phyloP scores from a whole-genome alignment of 1,140 invertebrate species.

The Drosophila arawakana region DNA sequence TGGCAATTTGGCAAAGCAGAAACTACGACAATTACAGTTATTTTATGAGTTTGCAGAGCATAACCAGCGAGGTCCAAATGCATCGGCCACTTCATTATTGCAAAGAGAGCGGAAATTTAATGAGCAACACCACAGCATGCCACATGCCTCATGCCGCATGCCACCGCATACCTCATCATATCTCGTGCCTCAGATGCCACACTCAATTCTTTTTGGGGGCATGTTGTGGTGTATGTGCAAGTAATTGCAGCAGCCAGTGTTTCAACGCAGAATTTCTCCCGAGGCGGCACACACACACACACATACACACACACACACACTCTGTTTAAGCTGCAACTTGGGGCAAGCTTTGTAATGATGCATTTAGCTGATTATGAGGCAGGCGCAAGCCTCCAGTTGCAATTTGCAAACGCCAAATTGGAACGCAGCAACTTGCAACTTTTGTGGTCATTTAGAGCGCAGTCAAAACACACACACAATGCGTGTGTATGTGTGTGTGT shows the following conservation, averaged over 20 bases:
- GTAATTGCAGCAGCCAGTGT: slow-evolving; percentile 37
- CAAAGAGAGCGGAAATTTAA: slow-evolving; percentile 82
- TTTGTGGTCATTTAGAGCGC: slow-evolving; percentile 72
- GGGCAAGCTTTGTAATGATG: slow-evolving; percentile 63
- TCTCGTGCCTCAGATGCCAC: background rate
- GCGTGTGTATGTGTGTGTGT: background rate
- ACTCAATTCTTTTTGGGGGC: background rate
- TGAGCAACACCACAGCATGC: slow-evolving; percentile 59
- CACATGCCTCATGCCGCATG: background rate
- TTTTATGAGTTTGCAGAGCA: slow-evolving; percentile 81
- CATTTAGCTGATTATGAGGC: slow-evolving; percentile 77
- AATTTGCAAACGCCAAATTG: slow-evolving; percentile 60
- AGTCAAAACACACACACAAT: slow-evolving; percentile 2
- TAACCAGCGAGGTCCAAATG: slow-evolving; percentile 47
- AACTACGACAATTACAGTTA: slow-evolving; percentile 80
- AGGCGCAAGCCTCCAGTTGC: slow-evolving; percentile 42
- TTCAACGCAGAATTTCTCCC: slow-evolving; percentile 51
- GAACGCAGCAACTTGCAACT: slow-evolving; percentile 54
- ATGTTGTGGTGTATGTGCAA: slow-evolving; percentile 21
- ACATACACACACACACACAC: background rate
- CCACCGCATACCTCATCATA: too few species aligned
- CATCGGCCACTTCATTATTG: slow-evolving; percentile 67
- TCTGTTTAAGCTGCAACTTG: slow-evolving; percentile 7
- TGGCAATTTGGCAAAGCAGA: slow-evolving; percentile 36
- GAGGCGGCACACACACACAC: slow-evolving; percentile 17